Evolutionary conservation across 1,140 invertebrate species (phyloP).

Genomic region (Drosophila orena): DNA sequence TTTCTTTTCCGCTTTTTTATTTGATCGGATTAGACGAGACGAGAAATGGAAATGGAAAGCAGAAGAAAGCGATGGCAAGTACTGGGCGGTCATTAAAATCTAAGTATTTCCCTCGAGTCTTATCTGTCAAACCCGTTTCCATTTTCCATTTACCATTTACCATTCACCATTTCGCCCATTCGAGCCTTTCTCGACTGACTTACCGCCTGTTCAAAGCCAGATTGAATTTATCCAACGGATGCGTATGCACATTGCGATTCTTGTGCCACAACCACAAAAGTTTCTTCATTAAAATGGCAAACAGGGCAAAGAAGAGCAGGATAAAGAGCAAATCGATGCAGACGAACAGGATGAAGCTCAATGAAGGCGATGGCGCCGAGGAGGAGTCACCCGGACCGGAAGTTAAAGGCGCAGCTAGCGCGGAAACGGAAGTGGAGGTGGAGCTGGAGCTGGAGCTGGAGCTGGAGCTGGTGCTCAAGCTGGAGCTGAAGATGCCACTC

Average conservation of each 20-base stretch:
- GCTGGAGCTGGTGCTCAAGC: too few species aligned
- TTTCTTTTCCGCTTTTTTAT: slow-evolving; percentile 22
- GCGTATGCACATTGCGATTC: slow-evolving; percentile 81
- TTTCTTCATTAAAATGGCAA: slow-evolving; percentile 85
- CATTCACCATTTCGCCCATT: background rate
- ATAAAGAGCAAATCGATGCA: slow-evolving; percentile 83
- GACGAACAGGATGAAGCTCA: slow-evolving; percentile 82
- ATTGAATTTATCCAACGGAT: slow-evolving; percentile 83
- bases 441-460: background rate
- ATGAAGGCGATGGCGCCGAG: slow-evolving; percentile 40
- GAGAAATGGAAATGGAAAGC: background rate
- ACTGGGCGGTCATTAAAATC: slow-evolving; percentile 21
- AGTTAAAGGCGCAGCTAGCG: slow-evolving; percentile 56
- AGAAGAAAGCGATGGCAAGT: background rate
- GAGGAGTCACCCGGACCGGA: slow-evolving; percentile 56
- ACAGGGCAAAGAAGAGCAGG: slow-evolving; percentile 78
- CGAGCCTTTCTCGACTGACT: slow-evolving; percentile 42
- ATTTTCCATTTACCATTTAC: background rate
- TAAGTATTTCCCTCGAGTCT: slow-evolving; percentile 15
- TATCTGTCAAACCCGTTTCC: background rate
- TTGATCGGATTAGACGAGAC: slow-evolving; percentile 22
- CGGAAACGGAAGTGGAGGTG: slow-evolving; percentile 23
- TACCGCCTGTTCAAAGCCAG: slow-evolving; percentile 76
- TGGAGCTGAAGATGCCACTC: slow-evolving; percentile 1
- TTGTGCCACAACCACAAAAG: slow-evolving; percentile 84